Evolutionary conservation across 2,888 invertebrate species (phyloP).

Genomic region (Hyposoter didymator): DNA sequence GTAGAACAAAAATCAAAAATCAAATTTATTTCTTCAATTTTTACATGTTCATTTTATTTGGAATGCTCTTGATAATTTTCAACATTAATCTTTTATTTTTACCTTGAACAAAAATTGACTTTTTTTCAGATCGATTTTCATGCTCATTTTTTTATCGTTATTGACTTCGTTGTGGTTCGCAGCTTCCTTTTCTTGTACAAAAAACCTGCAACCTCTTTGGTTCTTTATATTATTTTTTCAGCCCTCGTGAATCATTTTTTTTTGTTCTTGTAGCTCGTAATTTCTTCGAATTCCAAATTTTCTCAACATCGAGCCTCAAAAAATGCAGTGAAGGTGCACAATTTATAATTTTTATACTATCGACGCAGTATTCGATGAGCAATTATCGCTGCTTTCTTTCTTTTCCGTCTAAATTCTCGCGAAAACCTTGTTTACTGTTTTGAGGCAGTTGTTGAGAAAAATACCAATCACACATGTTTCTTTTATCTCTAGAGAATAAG

Average conservation of each 20-base stretch:
- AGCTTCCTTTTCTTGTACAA: conserved; percentile 35
- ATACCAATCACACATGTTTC: too few relatives aligned
- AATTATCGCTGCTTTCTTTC: too few relatives aligned
- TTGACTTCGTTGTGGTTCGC: conserved; percentile 12
- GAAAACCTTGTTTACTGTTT: too few relatives aligned
- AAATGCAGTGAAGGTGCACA: too few relatives aligned
- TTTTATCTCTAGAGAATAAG: too few relatives aligned
- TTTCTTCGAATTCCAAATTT: neutral
- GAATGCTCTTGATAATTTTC: conserved; percentile 73
- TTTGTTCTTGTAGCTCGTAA: neutral
- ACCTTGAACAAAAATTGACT: conserved; percentile 31
- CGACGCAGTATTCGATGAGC: too few relatives aligned
- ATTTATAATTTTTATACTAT: too few relatives aligned
- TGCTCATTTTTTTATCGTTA: conserved; percentile 36
- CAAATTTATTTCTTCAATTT: conserved; percentile 68
- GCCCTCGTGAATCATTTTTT: conserved; percentile 2
- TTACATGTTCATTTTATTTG: conserved; percentile 72
- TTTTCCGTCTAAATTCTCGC: too few relatives aligned
- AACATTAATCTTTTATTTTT: conserved; percentile 51
- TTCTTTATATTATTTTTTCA: conserved; percentile 31
- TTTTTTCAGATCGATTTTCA: conserved; percentile 2
- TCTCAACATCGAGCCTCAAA: too few relatives aligned
- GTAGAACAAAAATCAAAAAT: conserved; percentile 73
- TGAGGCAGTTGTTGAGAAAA: too few relatives aligned
- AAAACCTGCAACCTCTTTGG: conserved; percentile 67